Percentiles rank a stretch among this genome's conserved stretches.
phyloP scores from a whole-genome alignment of 2,797 vertebrate genomes.

The Chromobotia macracanthus region DNA sequence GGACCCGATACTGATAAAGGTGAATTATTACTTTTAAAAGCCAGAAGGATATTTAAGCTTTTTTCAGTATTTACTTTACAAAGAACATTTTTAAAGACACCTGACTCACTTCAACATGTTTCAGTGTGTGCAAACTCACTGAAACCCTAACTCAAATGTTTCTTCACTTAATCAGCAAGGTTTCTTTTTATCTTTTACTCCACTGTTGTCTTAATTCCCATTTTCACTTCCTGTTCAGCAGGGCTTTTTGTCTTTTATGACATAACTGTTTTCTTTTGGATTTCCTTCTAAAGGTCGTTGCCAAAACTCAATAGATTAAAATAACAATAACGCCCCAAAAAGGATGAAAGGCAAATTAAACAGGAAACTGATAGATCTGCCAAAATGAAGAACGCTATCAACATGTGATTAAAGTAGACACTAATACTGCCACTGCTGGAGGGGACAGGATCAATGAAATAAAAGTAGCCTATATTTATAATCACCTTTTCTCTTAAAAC shows the following conservation, averaged over 20 bases:
- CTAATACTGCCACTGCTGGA: neutral
- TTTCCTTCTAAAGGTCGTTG: neutral
- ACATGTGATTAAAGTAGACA: neutral
- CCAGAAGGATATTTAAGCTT: neutral
- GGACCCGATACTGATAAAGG: neutral
- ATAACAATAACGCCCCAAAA: neutral
- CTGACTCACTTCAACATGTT: neutral
- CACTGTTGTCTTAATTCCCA: neutral
- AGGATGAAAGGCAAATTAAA: neutral
- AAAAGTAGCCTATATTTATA: too few species aligned
- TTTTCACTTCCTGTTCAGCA: constrained; percentile 1
- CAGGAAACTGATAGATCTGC: neutral
- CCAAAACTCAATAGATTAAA: neutral
- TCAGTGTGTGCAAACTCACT: neutral
- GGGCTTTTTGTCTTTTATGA: neutral
- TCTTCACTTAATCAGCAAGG: too few species aligned
- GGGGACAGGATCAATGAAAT: neutral
- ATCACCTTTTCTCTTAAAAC: too few species aligned
- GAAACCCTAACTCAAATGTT: neutral
- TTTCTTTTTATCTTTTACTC: neutral
- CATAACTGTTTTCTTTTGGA: neutral
- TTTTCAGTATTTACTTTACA: neutral
- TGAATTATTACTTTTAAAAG: neutral
- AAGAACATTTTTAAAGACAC: neutral
- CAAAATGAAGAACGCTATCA: neutral